These are phyloP conservation scores for Mobula hypostoma DNA, from an alignment of 2,113 vertebrate species.

Conservation along the genomic window DNA sequence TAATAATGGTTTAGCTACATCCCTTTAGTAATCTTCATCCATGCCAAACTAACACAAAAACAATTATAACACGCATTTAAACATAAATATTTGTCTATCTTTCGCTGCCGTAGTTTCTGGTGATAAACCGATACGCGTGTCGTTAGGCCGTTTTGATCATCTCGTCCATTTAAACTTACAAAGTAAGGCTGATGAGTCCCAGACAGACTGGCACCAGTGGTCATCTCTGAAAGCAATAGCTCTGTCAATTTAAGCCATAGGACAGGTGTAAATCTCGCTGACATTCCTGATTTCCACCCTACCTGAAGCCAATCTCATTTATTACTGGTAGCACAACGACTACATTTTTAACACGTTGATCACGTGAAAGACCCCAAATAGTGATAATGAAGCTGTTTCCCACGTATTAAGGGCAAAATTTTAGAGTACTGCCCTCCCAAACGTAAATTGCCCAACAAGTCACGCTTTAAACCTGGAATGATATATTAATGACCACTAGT, in stretches of 20 bases:
- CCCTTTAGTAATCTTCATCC: background rate
- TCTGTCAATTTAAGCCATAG: constrained; percentile 63
- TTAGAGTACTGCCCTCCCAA: too few species aligned
- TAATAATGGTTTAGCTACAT: constrained; percentile 5
- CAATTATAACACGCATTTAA: constrained; percentile 10
- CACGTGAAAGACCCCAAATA: background rate
- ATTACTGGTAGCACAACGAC: constrained; percentile 59
- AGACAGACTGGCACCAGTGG: constrained; percentile 89
- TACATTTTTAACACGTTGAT: constrained; percentile 46
- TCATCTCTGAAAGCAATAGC: constrained; percentile 82
- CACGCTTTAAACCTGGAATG: background rate
- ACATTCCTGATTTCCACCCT: constrained; percentile 66
- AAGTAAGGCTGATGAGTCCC: constrained; percentile 63
- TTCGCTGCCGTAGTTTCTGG: constrained; percentile 43
- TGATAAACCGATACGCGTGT: constrained; percentile 50
- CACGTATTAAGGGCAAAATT: background rate
- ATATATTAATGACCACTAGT: background rate
- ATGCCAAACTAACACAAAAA: background rate
- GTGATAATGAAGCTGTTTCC: background rate
- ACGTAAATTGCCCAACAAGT: background rate
- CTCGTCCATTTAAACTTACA: constrained; percentile 55
- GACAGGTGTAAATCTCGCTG: constrained; percentile 93
- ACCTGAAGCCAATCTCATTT: constrained; percentile 76
- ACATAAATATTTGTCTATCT: constrained; percentile 17
- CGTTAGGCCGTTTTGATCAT: constrained; percentile 52